Evolutionary conservation across 2,797 vertebrate genomes (phyloP).

Genomic region (Okamejei kenojei): DNA sequence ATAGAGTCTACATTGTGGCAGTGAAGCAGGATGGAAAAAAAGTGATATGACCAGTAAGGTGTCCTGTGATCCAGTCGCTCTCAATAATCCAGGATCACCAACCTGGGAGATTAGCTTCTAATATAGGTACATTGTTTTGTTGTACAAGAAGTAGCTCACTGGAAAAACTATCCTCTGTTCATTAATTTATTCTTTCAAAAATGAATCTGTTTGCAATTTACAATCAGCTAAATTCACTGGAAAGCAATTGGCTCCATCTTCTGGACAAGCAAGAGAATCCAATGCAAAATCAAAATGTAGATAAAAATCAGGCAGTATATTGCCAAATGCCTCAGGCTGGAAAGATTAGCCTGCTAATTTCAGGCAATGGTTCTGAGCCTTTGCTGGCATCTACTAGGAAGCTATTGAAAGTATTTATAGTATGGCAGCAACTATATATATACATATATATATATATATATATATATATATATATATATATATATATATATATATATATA

Average conservation of each 20-base stretch:
- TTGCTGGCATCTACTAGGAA: too few relatives aligned
- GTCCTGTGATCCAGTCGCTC: neutral
- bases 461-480: too few relatives aligned
- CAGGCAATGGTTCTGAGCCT: too few relatives aligned
- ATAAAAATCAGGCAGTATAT: neutral
- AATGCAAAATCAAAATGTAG: neutral
- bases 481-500: too few relatives aligned
- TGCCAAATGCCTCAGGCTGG: neutral
- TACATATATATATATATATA: too few relatives aligned
- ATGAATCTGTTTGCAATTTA: neutral
- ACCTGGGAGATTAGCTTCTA: neutral
- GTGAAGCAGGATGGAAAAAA: too few relatives aligned
- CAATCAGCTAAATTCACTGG: neutral
- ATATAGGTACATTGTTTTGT: neutral
- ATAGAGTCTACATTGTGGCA: too few relatives aligned
- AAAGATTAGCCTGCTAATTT: too few relatives aligned
- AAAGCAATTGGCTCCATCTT: neutral
- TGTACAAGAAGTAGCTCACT: neutral
- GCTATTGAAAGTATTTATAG: too few relatives aligned
- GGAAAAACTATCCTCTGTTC: neutral
- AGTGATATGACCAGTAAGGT: too few relatives aligned
- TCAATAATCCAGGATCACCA: neutral
- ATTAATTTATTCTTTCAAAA: neutral
- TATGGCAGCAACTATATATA: too few relatives aligned
- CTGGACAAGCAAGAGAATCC: neutral